Evolutionary conservation across 1,140 invertebrate genomes (phyloP).

Genomic region (Spodoptera frugiperda): DNA sequence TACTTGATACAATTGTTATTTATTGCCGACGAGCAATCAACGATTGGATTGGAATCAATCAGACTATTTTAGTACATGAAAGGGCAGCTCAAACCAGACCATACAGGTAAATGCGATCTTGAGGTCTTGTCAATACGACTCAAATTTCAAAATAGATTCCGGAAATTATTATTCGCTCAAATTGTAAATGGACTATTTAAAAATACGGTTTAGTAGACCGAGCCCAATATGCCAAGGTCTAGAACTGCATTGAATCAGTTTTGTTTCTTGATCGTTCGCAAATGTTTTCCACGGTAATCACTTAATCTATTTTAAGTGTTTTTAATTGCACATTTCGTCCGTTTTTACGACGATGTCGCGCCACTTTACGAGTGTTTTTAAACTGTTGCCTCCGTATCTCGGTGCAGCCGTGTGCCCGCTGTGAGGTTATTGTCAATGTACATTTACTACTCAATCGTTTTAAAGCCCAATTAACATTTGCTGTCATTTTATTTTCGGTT

Average conservation of each 20-base stretch:
- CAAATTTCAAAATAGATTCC: not conserved
- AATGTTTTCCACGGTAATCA: conserved; percentile 55
- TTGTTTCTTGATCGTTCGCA: conserved; percentile 39
- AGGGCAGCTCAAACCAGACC: conserved; percentile 35
- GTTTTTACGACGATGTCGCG: conserved; percentile 55
- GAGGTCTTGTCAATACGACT: conserved; percentile 10
- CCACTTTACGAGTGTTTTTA: conserved; percentile 56
- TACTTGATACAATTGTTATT: conserved; percentile 52
- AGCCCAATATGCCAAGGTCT: conserved; percentile 58
- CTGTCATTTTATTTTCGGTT: conserved; percentile 45
- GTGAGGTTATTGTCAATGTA: conserved; percentile 48
- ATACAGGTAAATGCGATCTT: conserved; percentile 7
- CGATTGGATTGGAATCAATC: conserved; percentile 57
- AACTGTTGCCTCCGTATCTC: conserved; percentile 37
- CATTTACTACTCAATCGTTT: conserved; percentile 44
- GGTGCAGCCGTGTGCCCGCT: conserved; percentile 13
- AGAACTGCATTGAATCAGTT: conserved; percentile 7
- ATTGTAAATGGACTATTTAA: conserved; percentile 53
- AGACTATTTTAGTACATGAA: conserved; percentile 54
- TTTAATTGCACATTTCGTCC: conserved; percentile 60
- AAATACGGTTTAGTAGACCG: conserved; percentile 45
- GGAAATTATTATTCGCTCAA: conserved; percentile 25
- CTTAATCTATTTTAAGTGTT: conserved; percentile 65
- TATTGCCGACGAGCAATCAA: conserved; percentile 53
- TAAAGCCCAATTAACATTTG: conserved; percentile 50